Conservation (phyloP, 2,113 vertebrate genomes). For the Cephalopterus ornatus region DNA sequence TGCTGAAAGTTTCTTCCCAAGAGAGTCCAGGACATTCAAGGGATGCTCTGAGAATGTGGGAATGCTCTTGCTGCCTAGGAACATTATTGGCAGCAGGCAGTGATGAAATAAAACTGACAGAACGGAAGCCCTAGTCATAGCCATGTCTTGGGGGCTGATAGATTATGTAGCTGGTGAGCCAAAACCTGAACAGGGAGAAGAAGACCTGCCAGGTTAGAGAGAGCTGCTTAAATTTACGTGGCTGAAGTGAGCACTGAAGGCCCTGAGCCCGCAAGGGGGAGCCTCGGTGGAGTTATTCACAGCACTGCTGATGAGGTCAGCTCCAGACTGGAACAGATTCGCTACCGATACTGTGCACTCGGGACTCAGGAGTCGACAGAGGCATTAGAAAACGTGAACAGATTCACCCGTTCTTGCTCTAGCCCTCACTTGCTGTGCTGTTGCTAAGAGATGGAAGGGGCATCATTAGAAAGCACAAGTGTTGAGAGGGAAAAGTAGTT, state of each 20-base stretch:
- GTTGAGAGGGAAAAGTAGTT: background rate
- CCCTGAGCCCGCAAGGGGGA: background rate
- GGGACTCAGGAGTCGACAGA: background rate
- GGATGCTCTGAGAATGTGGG: background rate
- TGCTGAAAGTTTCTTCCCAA: background rate
- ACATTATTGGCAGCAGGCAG: background rate
- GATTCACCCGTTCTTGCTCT: background rate
- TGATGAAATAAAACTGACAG: background rate
- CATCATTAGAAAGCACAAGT: background rate
- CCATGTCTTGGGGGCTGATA: background rate
- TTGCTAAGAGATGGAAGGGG: background rate
- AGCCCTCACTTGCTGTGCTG: background rate
- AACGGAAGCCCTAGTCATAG: background rate
- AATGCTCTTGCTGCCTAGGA: background rate
- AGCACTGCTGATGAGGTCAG: background rate
- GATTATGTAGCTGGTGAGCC: background rate
- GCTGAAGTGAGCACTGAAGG: background rate
- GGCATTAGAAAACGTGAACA: background rate
- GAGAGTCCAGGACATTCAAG: fast-evolving
- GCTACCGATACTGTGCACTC: fast-evolving
- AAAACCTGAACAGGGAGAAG: background rate
- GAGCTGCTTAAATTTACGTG: background rate
- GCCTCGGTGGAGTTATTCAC: background rate
- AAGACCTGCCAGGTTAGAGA: background rate
- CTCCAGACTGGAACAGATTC: background rate